phyloP scores from a whole-genome alignment of 1,140 invertebrate genomes.

The Lepidurus apus region DNA sequence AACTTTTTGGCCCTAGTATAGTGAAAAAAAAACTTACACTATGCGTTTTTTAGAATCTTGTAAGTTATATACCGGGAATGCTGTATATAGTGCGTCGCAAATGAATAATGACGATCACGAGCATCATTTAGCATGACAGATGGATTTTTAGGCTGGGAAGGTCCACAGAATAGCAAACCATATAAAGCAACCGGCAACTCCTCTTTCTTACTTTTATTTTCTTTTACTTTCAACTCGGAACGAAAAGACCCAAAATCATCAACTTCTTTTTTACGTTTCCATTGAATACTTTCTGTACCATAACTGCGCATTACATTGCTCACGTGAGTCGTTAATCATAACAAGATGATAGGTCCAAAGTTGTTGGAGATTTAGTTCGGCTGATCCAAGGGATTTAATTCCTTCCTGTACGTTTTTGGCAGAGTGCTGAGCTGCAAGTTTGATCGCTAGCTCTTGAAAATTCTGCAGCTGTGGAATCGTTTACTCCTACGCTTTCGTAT shows the following conservation, averaged over 20 bases:
- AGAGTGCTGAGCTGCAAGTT: neutral
- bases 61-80: neutral
- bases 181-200: neutral
- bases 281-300: neutral
- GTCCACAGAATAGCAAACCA: neutral
- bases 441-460: neutral
- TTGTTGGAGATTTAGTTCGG: neutral
- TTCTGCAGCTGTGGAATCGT: neutral
- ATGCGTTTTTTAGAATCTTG: neutral
- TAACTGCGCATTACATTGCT: neutral
- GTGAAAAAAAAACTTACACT: neutral
- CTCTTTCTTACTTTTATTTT: neutral
- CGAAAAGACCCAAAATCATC: neutral
- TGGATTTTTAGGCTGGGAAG: neutral
- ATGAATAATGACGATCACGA: constrained; percentile 5
- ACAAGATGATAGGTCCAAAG: neutral
- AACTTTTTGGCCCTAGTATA: too few relatives aligned
- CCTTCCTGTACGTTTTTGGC: neutral
- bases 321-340: neutral
- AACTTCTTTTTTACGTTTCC: neutral
- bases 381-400: neutral
- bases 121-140: constrained; percentile 14
- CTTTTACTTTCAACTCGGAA: neutral
- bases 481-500: neutral
- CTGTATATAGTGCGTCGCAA: neutral